Evolutionary conservation across 2,113 vertebrate genomes (phyloP), one percentile per base, ranked within the genome.

Genomic region (Myotis yumanensis): DNA sequence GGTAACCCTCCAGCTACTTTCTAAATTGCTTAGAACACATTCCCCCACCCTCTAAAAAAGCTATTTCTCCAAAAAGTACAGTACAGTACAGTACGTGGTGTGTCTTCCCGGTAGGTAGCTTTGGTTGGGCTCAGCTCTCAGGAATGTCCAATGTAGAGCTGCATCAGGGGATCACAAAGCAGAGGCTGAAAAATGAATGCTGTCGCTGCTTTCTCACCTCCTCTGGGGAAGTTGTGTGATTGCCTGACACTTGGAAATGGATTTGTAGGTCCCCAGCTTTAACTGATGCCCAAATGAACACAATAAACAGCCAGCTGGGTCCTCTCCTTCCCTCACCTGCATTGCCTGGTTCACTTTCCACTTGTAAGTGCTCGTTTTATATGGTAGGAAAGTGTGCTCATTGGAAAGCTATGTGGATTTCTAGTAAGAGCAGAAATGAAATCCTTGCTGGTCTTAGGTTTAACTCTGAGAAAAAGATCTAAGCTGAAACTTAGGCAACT

Each of bases 1-100:
- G 37, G 75, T 35, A 76, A 71, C 59, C 46, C 69, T 96, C 40
- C 18, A 79, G 89, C 25, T 71, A 89, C 57, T 76, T 91, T 43
- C 64, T 71, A 83, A 97, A 86, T 30, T 91, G 37, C 86, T 80
- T 48, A 90, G 0, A 91, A 75, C 69, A 89, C 17, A 71, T 51
- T 76, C 32, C 2, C 16, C 64, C 10, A 52, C 6, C 32, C 35
- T 92, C 91, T 89, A 40, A 9, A 94, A 96, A 96, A 86, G 46
- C 62, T 18, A n/a, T 68, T 96, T 92, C 40, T 95, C 73, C 11
- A 72, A 91, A 89, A 90, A 52, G 32, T 51, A 71, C 71, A 57
- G 51, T 48, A 71, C 71, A 57, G 51, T 48, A 35, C 1, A 86
- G 52, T 10, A 20, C 18, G 22, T 73, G 46, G 17, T 37, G 43